phyloP scores from a whole-genome alignment of 2,113 vertebrate species.

The Dasyurus viverrinus region DNA sequence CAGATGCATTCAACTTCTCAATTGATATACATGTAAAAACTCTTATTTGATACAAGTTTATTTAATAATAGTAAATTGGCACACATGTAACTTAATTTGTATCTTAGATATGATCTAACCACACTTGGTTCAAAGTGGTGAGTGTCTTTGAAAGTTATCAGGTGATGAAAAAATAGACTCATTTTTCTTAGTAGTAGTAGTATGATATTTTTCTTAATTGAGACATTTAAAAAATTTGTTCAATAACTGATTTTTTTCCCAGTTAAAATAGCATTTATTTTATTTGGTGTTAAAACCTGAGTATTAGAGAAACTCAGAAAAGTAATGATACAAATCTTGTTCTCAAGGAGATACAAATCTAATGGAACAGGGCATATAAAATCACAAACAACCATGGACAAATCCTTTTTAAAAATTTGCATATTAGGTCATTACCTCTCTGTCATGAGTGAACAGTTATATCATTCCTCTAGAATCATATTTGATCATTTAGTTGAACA shows the following conservation, averaged over 20 bases:
- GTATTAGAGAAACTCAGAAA: not conserved
- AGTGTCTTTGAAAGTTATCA: not conserved
- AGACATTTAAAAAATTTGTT: not conserved
- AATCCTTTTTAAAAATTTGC: not conserved
- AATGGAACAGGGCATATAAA: not conserved
- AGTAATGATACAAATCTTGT: not conserved
- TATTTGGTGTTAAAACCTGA: not conserved
- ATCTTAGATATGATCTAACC: not conserved
- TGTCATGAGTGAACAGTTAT: not conserved
- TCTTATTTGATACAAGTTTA: not conserved
- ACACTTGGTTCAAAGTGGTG: not conserved
- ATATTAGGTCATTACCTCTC: not conserved
- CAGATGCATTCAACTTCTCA: not conserved
- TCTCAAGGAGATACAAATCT: not conserved
- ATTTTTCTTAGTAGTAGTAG: not conserved
- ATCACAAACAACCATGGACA: not conserved
- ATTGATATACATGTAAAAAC: not conserved
- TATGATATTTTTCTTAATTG: not conserved
- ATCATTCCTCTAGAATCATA: not conserved
- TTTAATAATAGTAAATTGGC: not conserved
- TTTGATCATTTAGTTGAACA: not conserved
- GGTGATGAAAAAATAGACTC: not conserved
- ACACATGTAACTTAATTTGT: not conserved
- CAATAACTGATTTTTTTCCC: not conserved
- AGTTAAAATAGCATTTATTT: not conserved